phyloP scores from a whole-genome alignment of 35 echinoderm and acorn worm genomes.

The Heliocidaris erythrogramma region DNA sequence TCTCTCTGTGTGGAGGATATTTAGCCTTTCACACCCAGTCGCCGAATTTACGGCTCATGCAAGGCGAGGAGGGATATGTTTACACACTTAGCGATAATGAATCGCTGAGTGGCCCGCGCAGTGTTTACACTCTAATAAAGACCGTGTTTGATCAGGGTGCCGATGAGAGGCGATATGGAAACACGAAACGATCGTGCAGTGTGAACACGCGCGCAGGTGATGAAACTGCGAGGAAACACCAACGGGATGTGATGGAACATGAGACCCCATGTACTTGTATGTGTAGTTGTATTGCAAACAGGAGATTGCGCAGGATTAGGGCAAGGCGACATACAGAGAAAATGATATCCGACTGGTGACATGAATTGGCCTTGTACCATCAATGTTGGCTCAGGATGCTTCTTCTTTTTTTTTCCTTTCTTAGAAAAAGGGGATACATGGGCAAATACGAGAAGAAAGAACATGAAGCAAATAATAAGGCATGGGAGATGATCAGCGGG shows the following conservation, averaged over 20 bases:
- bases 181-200: not conserved
- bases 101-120: not conserved
- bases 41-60: not conserved
- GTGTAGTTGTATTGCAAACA: conserved; percentile 2
- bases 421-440: not conserved
- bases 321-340: not conserved
- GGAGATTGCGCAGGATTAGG: too few relatives aligned
- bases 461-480: not conserved
- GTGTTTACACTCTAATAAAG: conserved; percentile 10
- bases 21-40: conserved; percentile 1
- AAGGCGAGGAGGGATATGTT: not conserved
- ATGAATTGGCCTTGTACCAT: not conserved
- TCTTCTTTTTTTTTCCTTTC: not conserved
- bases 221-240: not conserved
- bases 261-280: not conserved
- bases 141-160: not conserved
- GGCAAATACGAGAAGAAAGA: not conserved
- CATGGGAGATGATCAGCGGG: not conserved
- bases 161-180: not conserved
- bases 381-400: not conserved
- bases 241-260: not conserved
- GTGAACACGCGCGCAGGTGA: not conserved
- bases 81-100: not conserved
- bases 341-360: not conserved
- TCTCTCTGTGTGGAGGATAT: not conserved